These are phyloP conservation scores for Lamprologus callipterus DNA, from an alignment of 2,113 vertebrate species.

Conservation along the genomic window DNA sequence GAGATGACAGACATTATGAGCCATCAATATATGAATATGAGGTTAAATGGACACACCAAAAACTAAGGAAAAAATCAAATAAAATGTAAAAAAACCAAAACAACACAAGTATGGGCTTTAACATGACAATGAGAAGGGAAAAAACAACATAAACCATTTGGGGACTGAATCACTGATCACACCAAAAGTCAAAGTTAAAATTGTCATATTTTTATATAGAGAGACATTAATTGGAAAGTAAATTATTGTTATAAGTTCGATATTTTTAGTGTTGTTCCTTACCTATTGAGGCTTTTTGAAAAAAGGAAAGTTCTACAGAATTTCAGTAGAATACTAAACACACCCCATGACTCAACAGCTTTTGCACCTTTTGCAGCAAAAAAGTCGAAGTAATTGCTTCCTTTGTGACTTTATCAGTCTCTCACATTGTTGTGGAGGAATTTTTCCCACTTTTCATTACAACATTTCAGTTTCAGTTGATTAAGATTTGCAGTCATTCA, in stretches of 20 bases:
- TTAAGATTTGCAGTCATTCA: neutral
- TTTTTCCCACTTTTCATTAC: neutral
- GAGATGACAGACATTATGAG: neutral
- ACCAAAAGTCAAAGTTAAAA: neutral
- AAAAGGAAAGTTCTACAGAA: neutral
- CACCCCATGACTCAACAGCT: neutral
- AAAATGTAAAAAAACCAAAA: neutral
- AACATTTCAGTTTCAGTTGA: neutral
- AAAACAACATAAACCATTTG: neutral
- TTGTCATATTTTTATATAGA: neutral
- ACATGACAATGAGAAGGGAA: neutral
- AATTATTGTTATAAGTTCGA: neutral
- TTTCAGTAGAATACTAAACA: neutral
- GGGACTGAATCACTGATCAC: neutral
- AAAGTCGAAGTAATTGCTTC: neutral
- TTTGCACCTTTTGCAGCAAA: neutral
- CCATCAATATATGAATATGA: neutral
- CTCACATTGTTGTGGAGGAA: neutral
- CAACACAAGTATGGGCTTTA: neutral
- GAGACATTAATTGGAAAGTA: neutral
- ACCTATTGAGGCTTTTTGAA: neutral
- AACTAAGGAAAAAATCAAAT: neutral
- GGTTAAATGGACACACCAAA: neutral
- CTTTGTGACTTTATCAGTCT: neutral
- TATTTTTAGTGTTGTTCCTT: neutral